Base-by-base conservation (phyloP, 1,140 invertebrate genomes). In the Hirudo medicinalis region DNA sequence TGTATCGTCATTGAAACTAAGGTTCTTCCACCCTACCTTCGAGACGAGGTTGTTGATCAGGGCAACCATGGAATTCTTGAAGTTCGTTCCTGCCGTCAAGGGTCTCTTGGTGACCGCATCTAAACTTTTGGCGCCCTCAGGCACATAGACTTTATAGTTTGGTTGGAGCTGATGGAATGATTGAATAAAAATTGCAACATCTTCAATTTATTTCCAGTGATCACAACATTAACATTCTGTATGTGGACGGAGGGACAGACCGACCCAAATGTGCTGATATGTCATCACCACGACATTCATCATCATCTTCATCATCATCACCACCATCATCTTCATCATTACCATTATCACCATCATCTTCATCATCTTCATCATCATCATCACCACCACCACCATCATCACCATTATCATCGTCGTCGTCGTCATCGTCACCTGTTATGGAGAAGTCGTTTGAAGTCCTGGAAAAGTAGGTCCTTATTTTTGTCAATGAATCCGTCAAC, bases 41-140 rank as follows among this genome's bases (percentile, higher is more conserved):
- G 87, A 90, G 15, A 88, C 87, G 75, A 98, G 82, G 67, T 91
- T 94, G 68, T 90, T 87, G 1, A 96, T 91, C 29, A 98, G 84
- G 36, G 89, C 87, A 70, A 90, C 85, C 89, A 98, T 97, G 2
- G 94, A 97, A 77, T 89, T 91, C 79, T 93, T 91, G 85, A 98
- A 98, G 53, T 94, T 83, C 0, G 91, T 91, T 43, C 91, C 93
- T 40, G 93, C 93, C 0, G 93, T 97, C 36, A 89, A 84, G 0
- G 94, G 94, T 40, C 94, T 84, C 79, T 94, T 96, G 17, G 93
- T 97, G 11, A 91, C 89, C 84, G 90, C 88, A 70, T 89, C 90
- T 75, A 96, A 93, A 79, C 91, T 86, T 77, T 89, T 87, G 13
- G 89, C 90, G 25, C 94, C 94, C 83, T 97, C 94, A 0, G 92